Conservation (phyloP, 2,113 vertebrate species). For the Chrysemys picta region DNA sequence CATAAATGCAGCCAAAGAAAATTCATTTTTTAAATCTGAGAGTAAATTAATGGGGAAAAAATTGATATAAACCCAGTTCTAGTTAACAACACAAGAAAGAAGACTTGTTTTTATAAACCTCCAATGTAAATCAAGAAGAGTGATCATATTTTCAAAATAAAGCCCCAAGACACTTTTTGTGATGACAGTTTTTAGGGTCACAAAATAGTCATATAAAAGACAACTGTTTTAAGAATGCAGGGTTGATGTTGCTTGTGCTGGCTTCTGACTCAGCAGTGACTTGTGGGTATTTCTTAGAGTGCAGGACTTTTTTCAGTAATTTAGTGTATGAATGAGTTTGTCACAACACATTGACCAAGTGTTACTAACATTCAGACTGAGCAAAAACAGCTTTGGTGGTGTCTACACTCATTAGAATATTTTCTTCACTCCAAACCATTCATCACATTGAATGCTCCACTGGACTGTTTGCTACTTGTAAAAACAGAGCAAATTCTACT, state of each 20-base stretch:
- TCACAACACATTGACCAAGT: conserved; percentile 5
- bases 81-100: conserved; percentile 9
- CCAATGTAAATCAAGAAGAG: background rate
- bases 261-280: conserved; percentile 5
- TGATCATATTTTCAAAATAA: background rate
- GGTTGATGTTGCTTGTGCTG: conserved; percentile 13
- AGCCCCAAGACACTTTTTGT: conserved; percentile 3
- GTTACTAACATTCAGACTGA: conserved; percentile 21
- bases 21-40: background rate
- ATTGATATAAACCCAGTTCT: background rate
- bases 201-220: background rate
- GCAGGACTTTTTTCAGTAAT: conserved; percentile 19
- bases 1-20: background rate
- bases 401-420: background rate
- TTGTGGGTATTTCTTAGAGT: conserved; percentile 9
- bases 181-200: conserved; percentile 39
- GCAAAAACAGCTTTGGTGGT: background rate
- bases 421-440: background rate
- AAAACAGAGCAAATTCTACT: background rate
- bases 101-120: conserved; percentile 17
- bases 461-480: background rate
- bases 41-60: background rate
- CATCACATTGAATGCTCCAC: background rate
- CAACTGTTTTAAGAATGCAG: background rate
- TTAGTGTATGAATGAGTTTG: conserved; percentile 36